Conservation (phyloP, 2,888 invertebrate genomes). For the Parnassius mnemosyne region DNA sequence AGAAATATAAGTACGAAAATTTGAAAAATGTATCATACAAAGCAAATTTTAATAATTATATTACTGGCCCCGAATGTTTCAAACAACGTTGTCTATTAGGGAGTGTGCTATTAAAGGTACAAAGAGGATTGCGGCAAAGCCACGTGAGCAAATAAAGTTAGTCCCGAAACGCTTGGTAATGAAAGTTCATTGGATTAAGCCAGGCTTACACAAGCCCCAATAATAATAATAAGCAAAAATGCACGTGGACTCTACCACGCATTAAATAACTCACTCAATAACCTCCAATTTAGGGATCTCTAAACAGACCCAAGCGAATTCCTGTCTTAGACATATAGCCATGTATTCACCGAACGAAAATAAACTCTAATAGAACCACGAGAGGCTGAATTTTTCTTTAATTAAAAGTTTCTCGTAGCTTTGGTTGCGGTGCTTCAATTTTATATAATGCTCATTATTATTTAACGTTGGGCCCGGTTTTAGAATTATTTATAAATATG, state of each 20-base stretch:
- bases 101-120: constrained; percentile 67
- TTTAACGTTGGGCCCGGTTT: constrained; percentile 57
- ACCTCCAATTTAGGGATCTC: constrained; percentile 61
- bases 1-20: no score
- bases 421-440: constrained; percentile 46
- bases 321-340: constrained; percentile 48
- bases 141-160: constrained; percentile 72
- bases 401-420: constrained; percentile 17
- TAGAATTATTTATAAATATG: constrained; percentile 37
- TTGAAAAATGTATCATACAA: constrained; percentile 44
- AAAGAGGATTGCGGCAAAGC: constrained; percentile 64
- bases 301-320: constrained; percentile 41
- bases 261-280: constrained; percentile 79
- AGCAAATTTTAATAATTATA: constrained; percentile 79
- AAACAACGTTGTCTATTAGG: constrained; percentile 53
- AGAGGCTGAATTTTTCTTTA: constrained; percentile 32
- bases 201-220: constrained; percentile 66
- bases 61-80: constrained; percentile 54
- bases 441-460: constrained; percentile 70
- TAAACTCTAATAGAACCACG: constrained; percentile 20
- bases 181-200: constrained; percentile 77
- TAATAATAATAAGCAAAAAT: constrained; percentile 77
- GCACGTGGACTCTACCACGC: constrained; percentile 61
- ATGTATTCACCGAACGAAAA: constrained; percentile 39
- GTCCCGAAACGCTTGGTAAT: constrained; percentile 68